A percentile compares a stretch with the other conserved stretches of the same genome.
phyloP scores from a whole-genome alignment of 2,113 vertebrate species.

The Herpetotheres cachinnans region DNA sequence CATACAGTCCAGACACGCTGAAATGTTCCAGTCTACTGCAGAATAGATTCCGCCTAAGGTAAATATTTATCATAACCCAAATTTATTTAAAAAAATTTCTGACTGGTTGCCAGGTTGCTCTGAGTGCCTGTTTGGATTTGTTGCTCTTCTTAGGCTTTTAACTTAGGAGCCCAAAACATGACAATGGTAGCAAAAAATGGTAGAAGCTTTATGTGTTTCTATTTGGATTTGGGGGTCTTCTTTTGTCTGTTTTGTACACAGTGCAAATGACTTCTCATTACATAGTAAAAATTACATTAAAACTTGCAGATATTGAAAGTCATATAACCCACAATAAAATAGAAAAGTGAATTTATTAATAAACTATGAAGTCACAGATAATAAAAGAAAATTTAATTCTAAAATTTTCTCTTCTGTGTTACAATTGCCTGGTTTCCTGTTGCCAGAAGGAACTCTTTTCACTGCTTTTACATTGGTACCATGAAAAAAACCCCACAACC shows the following conservation, averaged over 20 bases:
- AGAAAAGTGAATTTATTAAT: not conserved
- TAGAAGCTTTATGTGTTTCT: not conserved
- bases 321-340: not conserved
- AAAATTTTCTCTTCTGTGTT: not conserved
- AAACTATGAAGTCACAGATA: not conserved
- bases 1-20: too few species aligned
- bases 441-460: not conserved
- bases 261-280: not conserved
- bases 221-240: not conserved
- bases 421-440: not conserved
- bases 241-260: not conserved
- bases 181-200: not conserved
- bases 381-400: not conserved
- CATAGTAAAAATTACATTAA: not conserved
- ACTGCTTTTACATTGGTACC: not conserved
- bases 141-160: not conserved
- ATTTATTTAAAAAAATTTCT: not conserved
- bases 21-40: not conserved
- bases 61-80: not conserved
- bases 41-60: not conserved
- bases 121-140: not conserved
- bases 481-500: fast-evolving
- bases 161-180: not conserved
- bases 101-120: not conserved
- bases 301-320: not conserved